These are phyloP conservation scores for Cyanoderma ruficeps DNA, from an alignment of 2,113 vertebrate genomes.

Conservation along the genomic window DNA sequence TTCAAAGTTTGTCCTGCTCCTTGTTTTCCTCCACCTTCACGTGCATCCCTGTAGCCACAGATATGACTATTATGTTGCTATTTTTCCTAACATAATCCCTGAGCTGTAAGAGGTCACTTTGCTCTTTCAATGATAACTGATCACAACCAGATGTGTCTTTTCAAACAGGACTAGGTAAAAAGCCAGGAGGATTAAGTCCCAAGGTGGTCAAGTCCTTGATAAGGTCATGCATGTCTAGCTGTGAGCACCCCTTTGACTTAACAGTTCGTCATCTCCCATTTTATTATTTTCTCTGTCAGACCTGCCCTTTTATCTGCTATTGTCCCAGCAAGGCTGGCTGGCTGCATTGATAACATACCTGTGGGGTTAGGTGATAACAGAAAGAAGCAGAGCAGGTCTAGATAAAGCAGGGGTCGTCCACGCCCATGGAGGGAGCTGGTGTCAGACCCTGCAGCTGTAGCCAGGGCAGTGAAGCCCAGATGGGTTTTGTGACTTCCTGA, in stretches of 20 bases:
- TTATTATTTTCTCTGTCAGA: background rate
- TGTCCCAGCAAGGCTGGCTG: background rate
- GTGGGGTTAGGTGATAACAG: background rate
- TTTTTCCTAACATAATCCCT: background rate
- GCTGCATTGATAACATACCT: background rate
- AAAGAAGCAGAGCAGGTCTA: background rate
- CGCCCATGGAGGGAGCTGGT: accelerated
- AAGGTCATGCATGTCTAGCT: background rate
- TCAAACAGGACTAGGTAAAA: background rate
- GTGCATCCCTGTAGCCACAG: background rate
- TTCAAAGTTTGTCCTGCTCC: background rate
- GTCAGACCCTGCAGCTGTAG: background rate
- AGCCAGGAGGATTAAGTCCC: background rate
- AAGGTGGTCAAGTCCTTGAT: background rate
- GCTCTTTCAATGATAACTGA: background rate
- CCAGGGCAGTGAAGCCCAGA: background rate
- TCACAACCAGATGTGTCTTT: background rate
- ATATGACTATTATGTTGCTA: accelerated
- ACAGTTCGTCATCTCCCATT: background rate
- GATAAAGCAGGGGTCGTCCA: background rate
- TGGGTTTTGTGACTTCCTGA: background rate
- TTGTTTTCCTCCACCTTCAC: background rate
- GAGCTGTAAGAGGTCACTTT: background rate
- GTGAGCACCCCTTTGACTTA: background rate
- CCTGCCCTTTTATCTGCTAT: background rate